A percentile compares a stretch with the other conserved stretches of the same genome.
phyloP scores from a whole-genome alignment of 1,140 invertebrate species.

The Thaumatotibia leucotreta region DNA sequence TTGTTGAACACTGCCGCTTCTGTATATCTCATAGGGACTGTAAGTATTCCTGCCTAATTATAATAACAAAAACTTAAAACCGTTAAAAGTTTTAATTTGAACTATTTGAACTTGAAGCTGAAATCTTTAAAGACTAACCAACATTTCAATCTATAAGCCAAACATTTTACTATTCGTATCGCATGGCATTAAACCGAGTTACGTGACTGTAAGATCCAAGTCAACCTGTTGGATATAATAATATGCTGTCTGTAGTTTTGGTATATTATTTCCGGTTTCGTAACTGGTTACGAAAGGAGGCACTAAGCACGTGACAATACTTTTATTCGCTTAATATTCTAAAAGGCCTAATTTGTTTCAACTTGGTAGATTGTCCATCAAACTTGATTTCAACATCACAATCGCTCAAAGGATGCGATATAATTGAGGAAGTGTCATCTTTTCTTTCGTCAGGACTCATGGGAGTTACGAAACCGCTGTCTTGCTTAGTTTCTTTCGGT shows the following conservation, averaged over 20 bases:
- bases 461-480: constrained; percentile 60
- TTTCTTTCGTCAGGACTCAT: constrained; percentile 43
- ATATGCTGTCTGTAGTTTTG: background rate
- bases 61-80: no score
- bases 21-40: no score
- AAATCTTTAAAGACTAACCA: background rate
- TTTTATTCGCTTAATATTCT: constrained; percentile 12
- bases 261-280: background rate
- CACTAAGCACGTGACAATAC: background rate
- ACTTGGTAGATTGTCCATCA: constrained; percentile 66
- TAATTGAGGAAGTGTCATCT: constrained; percentile 41
- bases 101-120: background rate
- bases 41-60: no score
- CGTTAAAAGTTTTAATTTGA: background rate
- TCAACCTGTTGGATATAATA: no score
- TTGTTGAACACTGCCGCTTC: no score
- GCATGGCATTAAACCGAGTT: no score
- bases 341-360: constrained; percentile 66
- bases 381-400: constrained; percentile 73
- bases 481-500: constrained; percentile 28
- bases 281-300: background rate
- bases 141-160: no score
- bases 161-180: no score
- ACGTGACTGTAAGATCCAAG: no score
- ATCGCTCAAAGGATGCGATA: constrained; percentile 76